phyloP scores from a whole-genome alignment of 2,797 vertebrate species.

The Pseudotriccus pelzelni region DNA sequence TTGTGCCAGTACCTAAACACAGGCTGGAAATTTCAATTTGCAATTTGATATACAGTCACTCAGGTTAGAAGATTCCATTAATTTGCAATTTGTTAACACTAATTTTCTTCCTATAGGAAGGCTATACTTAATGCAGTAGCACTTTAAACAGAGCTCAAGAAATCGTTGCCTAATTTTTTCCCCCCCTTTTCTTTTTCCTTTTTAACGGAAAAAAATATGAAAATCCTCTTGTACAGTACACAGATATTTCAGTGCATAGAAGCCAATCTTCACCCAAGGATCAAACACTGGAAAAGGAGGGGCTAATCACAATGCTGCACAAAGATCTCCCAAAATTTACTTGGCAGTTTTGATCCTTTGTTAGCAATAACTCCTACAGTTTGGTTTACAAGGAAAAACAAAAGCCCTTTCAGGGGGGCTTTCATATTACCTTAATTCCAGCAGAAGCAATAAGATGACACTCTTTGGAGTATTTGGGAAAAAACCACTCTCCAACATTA shows the following conservation, averaged over 20 bases:
- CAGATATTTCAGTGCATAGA: not conserved
- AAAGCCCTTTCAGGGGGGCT: not conserved
- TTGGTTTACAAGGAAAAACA: not conserved
- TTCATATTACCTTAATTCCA: not conserved
- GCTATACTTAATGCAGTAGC: not conserved
- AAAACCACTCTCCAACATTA: not conserved
- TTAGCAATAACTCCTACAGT: not conserved
- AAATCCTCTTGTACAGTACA: not conserved
- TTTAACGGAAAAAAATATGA: not conserved
- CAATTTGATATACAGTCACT: not conserved
- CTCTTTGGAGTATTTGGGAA: not conserved
- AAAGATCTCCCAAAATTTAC: not conserved
- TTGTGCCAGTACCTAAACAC: constrained; percentile 2
- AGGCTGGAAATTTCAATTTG: constrained; percentile 32
- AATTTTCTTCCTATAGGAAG: not conserved
- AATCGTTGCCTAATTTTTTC: not conserved
- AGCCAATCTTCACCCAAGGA: fast-evolving
- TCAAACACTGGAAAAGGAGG: not conserved
- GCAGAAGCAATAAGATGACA: not conserved
- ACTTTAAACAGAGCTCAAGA: not conserved
- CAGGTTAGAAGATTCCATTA: not conserved
- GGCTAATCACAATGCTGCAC: not conserved
- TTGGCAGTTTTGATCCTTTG: not conserved
- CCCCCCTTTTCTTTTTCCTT: not conserved
- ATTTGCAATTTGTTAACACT: not conserved